phyloP scores from a whole-genome alignment of 2,888 invertebrate species.

The Melieria crassipennis region DNA sequence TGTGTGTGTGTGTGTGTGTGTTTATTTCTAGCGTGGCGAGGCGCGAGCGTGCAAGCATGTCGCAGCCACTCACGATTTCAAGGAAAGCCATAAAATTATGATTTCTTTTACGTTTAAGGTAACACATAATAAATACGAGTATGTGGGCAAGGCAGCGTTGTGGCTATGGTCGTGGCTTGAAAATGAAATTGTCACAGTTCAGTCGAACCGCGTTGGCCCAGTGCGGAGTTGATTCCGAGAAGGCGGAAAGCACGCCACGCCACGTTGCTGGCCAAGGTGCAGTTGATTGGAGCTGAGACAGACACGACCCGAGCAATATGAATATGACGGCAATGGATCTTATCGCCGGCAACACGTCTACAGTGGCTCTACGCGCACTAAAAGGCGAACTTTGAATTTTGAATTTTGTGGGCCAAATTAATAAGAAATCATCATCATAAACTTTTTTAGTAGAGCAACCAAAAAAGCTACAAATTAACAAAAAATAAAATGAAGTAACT shows the following conservation, averaged over 20 bases:
- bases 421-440: slow-evolving; percentile 28
- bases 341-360: background rate
- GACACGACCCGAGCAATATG: too few relatives aligned
- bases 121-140: slow-evolving; percentile 23
- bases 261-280: too few relatives aligned
- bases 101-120: slow-evolving; percentile 34
- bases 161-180: too few relatives aligned
- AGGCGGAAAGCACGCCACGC: too few relatives aligned
- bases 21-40: background rate
- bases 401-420: slow-evolving; percentile 4
- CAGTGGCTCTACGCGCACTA: background rate
- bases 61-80: slow-evolving; percentile 43
- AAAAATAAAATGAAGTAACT: too few relatives aligned
- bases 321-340: slow-evolving; percentile 4
- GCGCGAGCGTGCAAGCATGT: background rate
- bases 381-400: too few relatives aligned
- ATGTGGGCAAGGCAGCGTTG: too few relatives aligned
- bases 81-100: slow-evolving; percentile 59
- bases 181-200: too few relatives aligned
- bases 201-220: too few relatives aligned
- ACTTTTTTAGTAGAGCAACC: background rate
- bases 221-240: too few relatives aligned
- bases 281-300: too few relatives aligned
- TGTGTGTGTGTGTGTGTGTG: background rate
- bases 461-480: too few relatives aligned